A percentile compares a stretch with the other conserved stretches of the same genome.
These are phyloP conservation scores for Hymenopus coronatus DNA, from an alignment of 2,888 invertebrate genomes.

Conservation along the genomic window DNA sequence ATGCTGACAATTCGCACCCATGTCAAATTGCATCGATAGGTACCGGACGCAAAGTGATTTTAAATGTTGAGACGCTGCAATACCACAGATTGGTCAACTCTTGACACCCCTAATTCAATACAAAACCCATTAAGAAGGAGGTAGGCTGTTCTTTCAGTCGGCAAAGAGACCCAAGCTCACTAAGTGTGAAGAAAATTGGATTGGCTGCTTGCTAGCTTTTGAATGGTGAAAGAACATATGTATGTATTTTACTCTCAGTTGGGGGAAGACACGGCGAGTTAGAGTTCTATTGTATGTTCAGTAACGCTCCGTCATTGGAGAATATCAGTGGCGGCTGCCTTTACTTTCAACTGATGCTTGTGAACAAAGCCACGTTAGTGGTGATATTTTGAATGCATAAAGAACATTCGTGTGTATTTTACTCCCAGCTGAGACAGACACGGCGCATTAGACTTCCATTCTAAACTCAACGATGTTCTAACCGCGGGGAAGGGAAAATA, in stretches of 20 bases:
- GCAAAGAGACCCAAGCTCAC: not conserved
- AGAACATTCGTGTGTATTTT: not conserved
- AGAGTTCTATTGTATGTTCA: not conserved
- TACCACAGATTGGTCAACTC: not conserved
- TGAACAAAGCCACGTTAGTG: not conserved
- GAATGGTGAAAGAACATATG: not conserved
- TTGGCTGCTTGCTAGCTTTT: not conserved
- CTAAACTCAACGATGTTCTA: not conserved
- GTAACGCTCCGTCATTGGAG: not conserved
- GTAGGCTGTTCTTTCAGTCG: not conserved
- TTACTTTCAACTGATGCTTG: not conserved
- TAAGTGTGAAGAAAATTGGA: not conserved
- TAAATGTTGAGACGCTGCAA: no score
- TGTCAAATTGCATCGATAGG: no score
- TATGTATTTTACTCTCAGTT: not conserved
- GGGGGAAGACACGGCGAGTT: not conserved
- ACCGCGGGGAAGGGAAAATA: not conserved
- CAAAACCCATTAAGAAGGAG: not conserved
- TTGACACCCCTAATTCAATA: not conserved
- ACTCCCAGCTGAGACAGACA: not conserved
- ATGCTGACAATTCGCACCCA: no score
- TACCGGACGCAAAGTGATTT: no score
- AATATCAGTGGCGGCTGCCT: not conserved
- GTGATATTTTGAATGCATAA: not conserved
- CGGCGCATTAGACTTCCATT: not conserved